Evolutionary conservation across 2,888 invertebrate species (phyloP).

Genomic region (Tribolium freemani): DNA sequence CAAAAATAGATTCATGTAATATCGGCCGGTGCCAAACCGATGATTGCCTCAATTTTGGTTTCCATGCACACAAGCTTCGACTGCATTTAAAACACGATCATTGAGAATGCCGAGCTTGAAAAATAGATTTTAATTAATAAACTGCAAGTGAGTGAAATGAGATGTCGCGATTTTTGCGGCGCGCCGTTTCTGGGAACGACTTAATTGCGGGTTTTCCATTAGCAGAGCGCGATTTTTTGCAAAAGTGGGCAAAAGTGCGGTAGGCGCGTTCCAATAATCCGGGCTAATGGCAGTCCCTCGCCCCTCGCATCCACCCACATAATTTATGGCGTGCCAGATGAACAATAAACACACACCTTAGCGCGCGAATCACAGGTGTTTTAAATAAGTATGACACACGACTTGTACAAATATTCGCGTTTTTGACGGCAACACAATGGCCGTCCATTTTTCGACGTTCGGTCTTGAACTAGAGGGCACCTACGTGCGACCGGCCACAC

Average conservation of each 20-base stretch:
- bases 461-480: constrained; percentile 53
- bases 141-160: too few relatives aligned
- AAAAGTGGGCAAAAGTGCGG: background rate
- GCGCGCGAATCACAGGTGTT: constrained; percentile 55
- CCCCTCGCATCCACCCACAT: constrained; percentile 49
- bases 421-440: constrained; percentile 57
- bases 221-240: background rate
- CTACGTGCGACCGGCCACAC: constrained; percentile 46
- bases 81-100: too few relatives aligned
- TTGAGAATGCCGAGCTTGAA: too few relatives aligned
- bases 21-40: background rate
- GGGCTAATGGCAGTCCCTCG: constrained; percentile 15
- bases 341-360: constrained; percentile 54
- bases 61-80: too few relatives aligned
- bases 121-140: too few relatives aligned
- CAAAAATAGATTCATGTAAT: constrained; percentile 23
- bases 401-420: constrained; percentile 52
- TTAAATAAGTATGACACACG: constrained; percentile 56
- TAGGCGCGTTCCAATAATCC: constrained; percentile 1
- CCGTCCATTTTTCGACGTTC: constrained; percentile 51
- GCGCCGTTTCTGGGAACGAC: background rate
- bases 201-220: background rate
- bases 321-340: constrained; percentile 52
- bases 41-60: background rate
- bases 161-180: too few relatives aligned